Percentiles rank a stretch among this genome's conserved stretches.
Evolutionary conservation across 1,140 invertebrate genomes (phyloP).

Genomic region (Aradophagus sp.): DNA sequence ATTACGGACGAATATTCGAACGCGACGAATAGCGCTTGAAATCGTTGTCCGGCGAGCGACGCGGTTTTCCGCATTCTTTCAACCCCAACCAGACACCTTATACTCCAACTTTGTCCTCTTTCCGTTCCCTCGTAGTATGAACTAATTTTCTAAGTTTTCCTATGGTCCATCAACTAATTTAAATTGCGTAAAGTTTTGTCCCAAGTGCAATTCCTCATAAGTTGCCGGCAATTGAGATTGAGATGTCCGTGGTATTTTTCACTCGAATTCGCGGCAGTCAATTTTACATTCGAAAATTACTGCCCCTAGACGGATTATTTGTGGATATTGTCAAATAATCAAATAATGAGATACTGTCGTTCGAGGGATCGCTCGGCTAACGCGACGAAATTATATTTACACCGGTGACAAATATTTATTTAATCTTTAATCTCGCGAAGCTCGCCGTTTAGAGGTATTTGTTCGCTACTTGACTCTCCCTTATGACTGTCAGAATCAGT

Average conservation of each 20-base stretch:
- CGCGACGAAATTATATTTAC: too few species aligned
- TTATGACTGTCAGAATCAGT: constrained; percentile 8
- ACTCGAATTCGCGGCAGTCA: constrained; percentile 35
- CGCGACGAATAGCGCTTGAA: background rate
- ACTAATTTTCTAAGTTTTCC: constrained; percentile 53
- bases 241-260: constrained; percentile 6
- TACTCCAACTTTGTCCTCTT: constrained; percentile 17
- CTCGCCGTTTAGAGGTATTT: constrained; percentile 8
- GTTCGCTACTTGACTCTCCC: constrained; percentile 3
- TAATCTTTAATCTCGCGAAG: too few species aligned
- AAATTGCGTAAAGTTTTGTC: constrained; percentile 38
- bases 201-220: constrained; percentile 43
- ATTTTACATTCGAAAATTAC: too few species aligned
- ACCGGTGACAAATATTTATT: too few species aligned
- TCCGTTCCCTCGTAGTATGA: constrained; percentile 20
- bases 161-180: constrained; percentile 49
- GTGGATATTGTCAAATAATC: constrained; percentile 3
- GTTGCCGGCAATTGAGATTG: constrained; percentile 18
- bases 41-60: too few species aligned
- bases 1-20: constrained; percentile 10
- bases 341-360: too few species aligned
- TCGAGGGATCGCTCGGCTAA: too few species aligned
- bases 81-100: background rate
- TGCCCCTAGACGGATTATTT: too few species aligned
- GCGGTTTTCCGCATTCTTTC: constrained; percentile 7